Percentiles rank a stretch among this genome's conserved stretches.
These are phyloP conservation scores for Leptinotarsa peninsularis DNA, from an alignment of 2,888 invertebrate species.

Conservation along the genomic window DNA sequence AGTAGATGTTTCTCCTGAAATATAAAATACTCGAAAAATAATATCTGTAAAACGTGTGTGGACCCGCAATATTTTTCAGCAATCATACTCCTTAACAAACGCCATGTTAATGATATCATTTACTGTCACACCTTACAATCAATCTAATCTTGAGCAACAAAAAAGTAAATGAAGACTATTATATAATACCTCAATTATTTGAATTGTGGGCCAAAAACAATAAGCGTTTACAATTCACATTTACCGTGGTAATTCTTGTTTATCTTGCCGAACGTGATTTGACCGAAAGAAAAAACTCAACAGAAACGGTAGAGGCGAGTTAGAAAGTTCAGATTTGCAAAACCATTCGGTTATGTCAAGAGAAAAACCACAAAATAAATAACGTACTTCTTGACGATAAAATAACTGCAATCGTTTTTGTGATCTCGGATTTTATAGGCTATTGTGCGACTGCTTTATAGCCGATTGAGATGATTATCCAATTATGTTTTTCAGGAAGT, in stretches of 20 bases:
- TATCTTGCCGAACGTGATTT: neutral
- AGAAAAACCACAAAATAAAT: constrained; percentile 14
- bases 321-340: constrained; percentile 4
- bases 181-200: neutral
- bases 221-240: neutral
- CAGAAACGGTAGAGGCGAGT: neutral
- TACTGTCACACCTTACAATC: neutral
- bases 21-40: no score
- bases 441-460: neutral
- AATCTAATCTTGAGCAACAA: neutral
- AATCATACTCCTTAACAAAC: neutral
- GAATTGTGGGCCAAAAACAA: neutral
- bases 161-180: constrained; percentile 11
- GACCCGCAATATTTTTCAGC: neutral
- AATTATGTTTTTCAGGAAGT: neutral
- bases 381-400: neutral
- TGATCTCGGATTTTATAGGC: neutral
- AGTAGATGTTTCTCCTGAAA: no score
- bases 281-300: neutral
- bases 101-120: neutral
- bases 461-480: constrained; percentile 6
- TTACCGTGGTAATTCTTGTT: constrained; percentile 1
- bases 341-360: constrained; percentile 1
- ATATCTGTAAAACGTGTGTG: no score
- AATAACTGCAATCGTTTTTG: constrained; percentile 12